Percentiles rank a stretch among this genome's conserved stretches.
phyloP scores from a whole-genome alignment of 2,113 vertebrate species.

The Taurulus bubalis region DNA sequence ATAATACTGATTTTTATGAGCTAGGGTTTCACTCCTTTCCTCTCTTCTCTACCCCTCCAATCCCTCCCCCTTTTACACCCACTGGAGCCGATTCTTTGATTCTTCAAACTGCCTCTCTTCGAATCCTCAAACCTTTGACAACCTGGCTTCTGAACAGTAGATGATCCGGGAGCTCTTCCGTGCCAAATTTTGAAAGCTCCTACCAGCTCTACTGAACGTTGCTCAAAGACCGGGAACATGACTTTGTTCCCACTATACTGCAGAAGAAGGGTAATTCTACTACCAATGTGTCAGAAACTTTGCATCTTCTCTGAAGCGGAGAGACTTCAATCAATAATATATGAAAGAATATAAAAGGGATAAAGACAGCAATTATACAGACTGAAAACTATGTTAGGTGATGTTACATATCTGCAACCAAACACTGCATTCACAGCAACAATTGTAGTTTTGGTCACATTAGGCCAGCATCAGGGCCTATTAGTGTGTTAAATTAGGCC shows the following conservation, averaged over 20 bases:
- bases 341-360: slow-evolving; percentile 16
- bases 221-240: slow-evolving; percentile 54
- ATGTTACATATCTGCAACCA: slow-evolving; percentile 30
- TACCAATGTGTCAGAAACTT: slow-evolving; percentile 37
- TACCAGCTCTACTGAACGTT: slow-evolving; percentile 23
- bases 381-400: slow-evolving; percentile 6
- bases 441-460: slow-evolving; percentile 64
- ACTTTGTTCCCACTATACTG: slow-evolving; percentile 54
- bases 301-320: slow-evolving; percentile 29
- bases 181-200: slow-evolving; percentile 42
- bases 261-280: slow-evolving; percentile 18
- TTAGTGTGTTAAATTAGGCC: slow-evolving; percentile 66
- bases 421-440: slow-evolving; percentile 19
- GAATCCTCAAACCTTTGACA: slow-evolving; percentile 47
- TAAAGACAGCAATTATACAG: slow-evolving; percentile 29
- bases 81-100: slow-evolving; percentile 30
- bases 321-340: slow-evolving; percentile 32
- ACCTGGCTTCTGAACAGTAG: slow-evolving; percentile 37
- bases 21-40: slow-evolving; percentile 70
- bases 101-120: slow-evolving; percentile 48
- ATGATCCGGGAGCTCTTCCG: slow-evolving; percentile 39
- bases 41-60: slow-evolving; percentile 11
- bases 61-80: background rate
- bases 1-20: slow-evolving; percentile 86
- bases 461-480: slow-evolving; percentile 54